Evolutionary conservation across 2,797 vertebrate species (phyloP).

Genomic region (Melanogrammus aeglefinus): DNA sequence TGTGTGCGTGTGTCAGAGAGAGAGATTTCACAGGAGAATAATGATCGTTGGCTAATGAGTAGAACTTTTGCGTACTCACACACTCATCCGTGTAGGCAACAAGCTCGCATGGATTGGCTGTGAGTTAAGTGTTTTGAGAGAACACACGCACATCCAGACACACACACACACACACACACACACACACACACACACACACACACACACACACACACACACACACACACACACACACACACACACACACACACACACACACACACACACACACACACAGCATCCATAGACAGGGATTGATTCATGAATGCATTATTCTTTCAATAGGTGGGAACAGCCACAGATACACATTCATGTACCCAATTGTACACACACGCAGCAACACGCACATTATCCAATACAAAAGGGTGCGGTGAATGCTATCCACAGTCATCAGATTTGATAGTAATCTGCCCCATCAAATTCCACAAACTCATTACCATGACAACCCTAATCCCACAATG

Average conservation of each 20-base stretch:
- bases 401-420: neutral
- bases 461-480: neutral
- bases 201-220: neutral
- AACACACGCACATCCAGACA: constrained; percentile 3
- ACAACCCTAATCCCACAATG: neutral
- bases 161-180: neutral
- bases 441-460: neutral
- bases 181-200: constrained; percentile 2
- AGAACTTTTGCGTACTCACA: constrained; percentile 43
- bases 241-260: neutral
- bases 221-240: constrained; percentile 1
- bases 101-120: constrained; percentile 30
- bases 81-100: constrained; percentile 36
- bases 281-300: neutral
- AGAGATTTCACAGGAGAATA: constrained; percentile 55
- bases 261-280: neutral
- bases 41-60: constrained; percentile 63
- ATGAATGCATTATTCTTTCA: neutral
- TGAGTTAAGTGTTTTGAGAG: constrained; percentile 31
- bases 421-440: neutral
- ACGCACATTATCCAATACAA: neutral
- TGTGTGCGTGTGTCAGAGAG: constrained; percentile 14
- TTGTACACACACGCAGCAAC: neutral
- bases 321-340: neutral
- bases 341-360: neutral